Conservation (phyloP, 1,140 invertebrate genomes). For the Drosophila athabasca region DNA sequence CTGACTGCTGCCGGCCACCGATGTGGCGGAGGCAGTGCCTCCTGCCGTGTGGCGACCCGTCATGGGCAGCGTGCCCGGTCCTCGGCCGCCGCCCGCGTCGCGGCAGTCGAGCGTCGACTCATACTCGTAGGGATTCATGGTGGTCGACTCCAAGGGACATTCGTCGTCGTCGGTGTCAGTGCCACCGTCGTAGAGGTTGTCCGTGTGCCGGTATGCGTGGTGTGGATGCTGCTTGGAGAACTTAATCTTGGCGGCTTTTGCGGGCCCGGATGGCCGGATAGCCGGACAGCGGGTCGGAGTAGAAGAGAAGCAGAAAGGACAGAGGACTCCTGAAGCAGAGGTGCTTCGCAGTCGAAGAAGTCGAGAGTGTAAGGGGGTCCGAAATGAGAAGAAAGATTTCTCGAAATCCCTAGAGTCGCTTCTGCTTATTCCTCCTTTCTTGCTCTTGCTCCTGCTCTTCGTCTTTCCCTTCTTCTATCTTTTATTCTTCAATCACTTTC, state of each 20-base stretch:
- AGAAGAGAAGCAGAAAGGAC: conserved; percentile 21
- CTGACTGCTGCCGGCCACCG: conserved; percentile 63
- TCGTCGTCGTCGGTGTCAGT: conserved; percentile 83
- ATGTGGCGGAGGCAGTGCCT: conserved; percentile 24
- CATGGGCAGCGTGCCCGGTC: conserved; percentile 64
- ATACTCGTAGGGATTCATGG: conserved; percentile 83
- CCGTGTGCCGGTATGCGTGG: conserved; percentile 82
- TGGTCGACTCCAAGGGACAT: conserved; percentile 83
- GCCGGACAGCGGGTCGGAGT: conserved; percentile 45
- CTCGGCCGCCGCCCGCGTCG: conserved; percentile 67
- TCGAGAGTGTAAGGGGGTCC: conserved; percentile 6
- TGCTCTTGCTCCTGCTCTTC: not conserved
- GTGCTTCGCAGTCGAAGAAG: not conserved
- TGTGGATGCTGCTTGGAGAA: conserved; percentile 82
- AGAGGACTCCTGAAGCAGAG: conserved; percentile 8
- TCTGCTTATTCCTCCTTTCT: conserved; percentile 7
- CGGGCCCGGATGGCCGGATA: conserved; percentile 60
- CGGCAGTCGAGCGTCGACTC: conserved; percentile 82
- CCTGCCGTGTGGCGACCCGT: conserved; percentile 51
- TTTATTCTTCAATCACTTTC: conserved; percentile 22
- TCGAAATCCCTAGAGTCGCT: not conserved
- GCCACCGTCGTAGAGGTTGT: conserved; percentile 83
- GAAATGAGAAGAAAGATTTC: conserved; percentile 13
- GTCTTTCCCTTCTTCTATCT: conserved; percentile 17
- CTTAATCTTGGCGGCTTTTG: conserved; percentile 83